A percentile compares a stretch with the other conserved stretches of the same genome.
Evolutionary conservation across 2,888 invertebrate species (phyloP).

Genomic region (Netelia virgata): DNA sequence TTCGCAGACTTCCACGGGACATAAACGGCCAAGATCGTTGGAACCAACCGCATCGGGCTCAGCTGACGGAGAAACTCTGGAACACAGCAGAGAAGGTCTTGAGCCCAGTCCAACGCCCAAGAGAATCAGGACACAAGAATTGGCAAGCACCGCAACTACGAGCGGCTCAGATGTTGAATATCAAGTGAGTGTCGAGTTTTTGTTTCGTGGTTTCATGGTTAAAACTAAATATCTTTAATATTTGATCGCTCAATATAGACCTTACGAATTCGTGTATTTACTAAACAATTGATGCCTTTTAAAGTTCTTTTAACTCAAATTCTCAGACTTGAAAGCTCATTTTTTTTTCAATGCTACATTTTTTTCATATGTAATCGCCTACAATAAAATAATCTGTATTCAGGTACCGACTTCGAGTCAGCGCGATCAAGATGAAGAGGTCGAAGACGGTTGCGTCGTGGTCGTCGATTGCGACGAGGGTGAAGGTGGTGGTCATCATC

Average conservation of each 20-base stretch:
- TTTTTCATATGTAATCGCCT: background rate
- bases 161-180: conserved; percentile 83
- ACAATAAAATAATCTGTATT: conserved; percentile 42
- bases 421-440: conserved; percentile 89
- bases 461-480: conserved; percentile 93
- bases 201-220: background rate
- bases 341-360: background rate
- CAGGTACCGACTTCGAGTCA: conserved; percentile 95
- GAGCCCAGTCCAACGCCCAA: conserved; percentile 81
- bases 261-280: background rate
- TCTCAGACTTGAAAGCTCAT: background rate
- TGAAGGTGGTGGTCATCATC: conserved; percentile 86
- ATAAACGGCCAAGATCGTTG: conserved; percentile 87
- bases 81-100: conserved; percentile 80
- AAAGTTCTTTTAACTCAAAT: background rate
- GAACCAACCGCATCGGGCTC: conserved; percentile 80
- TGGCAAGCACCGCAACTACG: conserved; percentile 77
- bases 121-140: conserved; percentile 79
- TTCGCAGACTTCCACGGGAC: conserved; percentile 87
- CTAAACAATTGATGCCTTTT: background rate
- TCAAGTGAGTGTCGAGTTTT: conserved; percentile 76
- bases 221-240: background rate
- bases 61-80: conserved; percentile 78
- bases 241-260: background rate
- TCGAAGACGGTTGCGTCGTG: conserved; percentile 91